Evolutionary conservation across 2,113 vertebrate species (phyloP).

Genomic region (Tragelaphus buxtoni): DNA sequence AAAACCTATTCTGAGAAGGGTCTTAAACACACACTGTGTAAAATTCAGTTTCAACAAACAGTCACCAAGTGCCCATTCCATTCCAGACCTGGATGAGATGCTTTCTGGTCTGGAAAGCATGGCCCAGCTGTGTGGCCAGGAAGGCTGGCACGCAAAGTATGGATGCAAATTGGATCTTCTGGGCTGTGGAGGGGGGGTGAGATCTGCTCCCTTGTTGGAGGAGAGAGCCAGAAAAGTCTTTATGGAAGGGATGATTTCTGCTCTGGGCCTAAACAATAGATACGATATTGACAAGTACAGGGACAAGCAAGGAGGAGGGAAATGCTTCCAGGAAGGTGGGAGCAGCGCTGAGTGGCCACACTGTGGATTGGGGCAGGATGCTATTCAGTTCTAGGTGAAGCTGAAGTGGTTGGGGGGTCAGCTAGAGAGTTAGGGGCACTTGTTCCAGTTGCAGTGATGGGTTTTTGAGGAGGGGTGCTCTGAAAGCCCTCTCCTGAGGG

Average conservation of each 20-base stretch:
- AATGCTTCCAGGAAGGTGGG: rapidly evolving
- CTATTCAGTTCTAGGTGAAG: background rate
- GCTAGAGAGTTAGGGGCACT: background rate
- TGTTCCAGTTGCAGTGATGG: background rate
- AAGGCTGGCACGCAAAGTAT: background rate
- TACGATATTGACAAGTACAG: background rate
- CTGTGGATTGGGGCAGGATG: rapidly evolving
- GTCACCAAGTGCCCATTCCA: background rate
- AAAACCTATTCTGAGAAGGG: background rate
- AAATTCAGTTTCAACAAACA: background rate
- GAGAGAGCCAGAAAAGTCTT: background rate
- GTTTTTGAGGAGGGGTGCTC: background rate
- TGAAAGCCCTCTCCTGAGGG: background rate
- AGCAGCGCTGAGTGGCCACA: background rate
- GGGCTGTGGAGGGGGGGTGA: background rate
- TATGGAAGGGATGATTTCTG: background rate
- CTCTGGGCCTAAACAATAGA: background rate
- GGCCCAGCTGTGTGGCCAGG: background rate
- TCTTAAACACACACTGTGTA: background rate
- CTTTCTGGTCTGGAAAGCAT: background rate
- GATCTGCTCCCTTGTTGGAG: background rate
- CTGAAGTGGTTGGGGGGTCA: background rate
- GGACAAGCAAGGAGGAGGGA: background rate
- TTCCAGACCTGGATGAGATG: background rate
- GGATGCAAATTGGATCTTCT: background rate